Evolutionary conservation across 2,113 vertebrate genomes (phyloP), one percentile per base, ranked within the genome.

Genomic region (Gambusia affinis): DNA sequence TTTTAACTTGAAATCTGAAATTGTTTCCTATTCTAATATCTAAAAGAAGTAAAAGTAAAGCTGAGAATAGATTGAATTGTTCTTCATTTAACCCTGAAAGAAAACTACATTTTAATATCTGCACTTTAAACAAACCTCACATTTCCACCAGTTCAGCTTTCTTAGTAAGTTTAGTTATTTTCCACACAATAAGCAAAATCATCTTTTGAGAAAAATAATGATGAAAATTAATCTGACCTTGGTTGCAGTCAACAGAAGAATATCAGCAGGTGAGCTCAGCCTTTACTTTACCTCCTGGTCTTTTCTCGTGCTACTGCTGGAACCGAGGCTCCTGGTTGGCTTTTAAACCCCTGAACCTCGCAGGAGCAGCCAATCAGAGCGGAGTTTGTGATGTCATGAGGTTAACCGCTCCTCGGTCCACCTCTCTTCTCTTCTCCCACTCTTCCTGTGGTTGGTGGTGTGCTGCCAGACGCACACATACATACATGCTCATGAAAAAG

Each of bases 401-500:
- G 91, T 94, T 92, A 94, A 94, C 93, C 93, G 28, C 93, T 79
- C 76, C 67, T 42, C 87, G 91, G 90, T 92, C 92, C 92, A 91
- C 88, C 89, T 93, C 86, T 92, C 77, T 78, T 87, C 81, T 84
- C 73, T 75, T 83, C 93, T 94, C 94, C 94, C 94, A 94, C 94
- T 93, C 94, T 94, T 94, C 92, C 94, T 94, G 94, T 93, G 94
- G 91, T 91, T 87, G 85, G 42, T 72, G 64, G 60, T 62, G 68
- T 82, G 86, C 82, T 83, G 83, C 88, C 64, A 79, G 64, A 79
- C 62, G 66, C 60, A 75, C 77, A 62, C 57, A 70, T 57, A 65
- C 57, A 70, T 54, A 54, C 71, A 77, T 27, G 79, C 37, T 67
- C 67, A 54, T 30, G 30, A 30, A 30, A 42, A 75, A 85, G 0